Percentiles rank a stretch among this genome's conserved stretches.
These are phyloP conservation scores for Melanotus villosus DNA, from an alignment of 2,888 invertebrate genomes.

Conservation along the genomic window DNA sequence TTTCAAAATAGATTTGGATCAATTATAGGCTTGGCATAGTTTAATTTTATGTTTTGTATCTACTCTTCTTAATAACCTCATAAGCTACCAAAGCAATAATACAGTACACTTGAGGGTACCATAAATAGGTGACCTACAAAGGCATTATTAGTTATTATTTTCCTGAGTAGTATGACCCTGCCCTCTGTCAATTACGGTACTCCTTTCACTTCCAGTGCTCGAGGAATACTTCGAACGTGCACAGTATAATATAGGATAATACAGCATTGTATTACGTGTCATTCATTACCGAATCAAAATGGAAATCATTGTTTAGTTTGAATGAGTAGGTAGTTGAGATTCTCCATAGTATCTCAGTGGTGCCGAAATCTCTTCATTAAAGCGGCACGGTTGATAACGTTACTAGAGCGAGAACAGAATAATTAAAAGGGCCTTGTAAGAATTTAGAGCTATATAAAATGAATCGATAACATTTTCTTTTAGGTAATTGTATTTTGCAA, in stretches of 20 bases:
- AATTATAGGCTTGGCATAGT: too few relatives aligned
- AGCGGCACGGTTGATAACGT: background rate
- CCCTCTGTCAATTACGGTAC: background rate
- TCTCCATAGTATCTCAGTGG: conserved; percentile 11
- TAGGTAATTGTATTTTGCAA: too few relatives aligned
- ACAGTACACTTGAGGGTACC: too few relatives aligned
- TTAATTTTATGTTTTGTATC: too few relatives aligned
- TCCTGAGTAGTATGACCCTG: background rate
- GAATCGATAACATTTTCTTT: too few relatives aligned
- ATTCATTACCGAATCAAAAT: conserved; percentile 19
- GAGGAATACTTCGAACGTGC: background rate
- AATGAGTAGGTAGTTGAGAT: conserved; percentile 21
- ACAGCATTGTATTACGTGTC: conserved; percentile 18
- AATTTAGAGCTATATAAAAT: too few relatives aligned
- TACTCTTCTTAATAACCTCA: too few relatives aligned
- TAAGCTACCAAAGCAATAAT: too few relatives aligned
- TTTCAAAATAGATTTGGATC: too few relatives aligned
- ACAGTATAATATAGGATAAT: conserved; percentile 16
- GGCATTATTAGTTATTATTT: background rate
- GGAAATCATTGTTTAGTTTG: conserved; percentile 33
- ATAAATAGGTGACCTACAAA: too few relatives aligned
- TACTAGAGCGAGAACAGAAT: background rate
- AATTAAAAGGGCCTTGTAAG: background rate
- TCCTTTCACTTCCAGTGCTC: conserved; percentile 6
- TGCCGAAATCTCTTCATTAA: conserved; percentile 15